Evolutionary conservation across 2,113 vertebrate genomes (phyloP).

Genomic region (Excalfactoria chinensis): DNA sequence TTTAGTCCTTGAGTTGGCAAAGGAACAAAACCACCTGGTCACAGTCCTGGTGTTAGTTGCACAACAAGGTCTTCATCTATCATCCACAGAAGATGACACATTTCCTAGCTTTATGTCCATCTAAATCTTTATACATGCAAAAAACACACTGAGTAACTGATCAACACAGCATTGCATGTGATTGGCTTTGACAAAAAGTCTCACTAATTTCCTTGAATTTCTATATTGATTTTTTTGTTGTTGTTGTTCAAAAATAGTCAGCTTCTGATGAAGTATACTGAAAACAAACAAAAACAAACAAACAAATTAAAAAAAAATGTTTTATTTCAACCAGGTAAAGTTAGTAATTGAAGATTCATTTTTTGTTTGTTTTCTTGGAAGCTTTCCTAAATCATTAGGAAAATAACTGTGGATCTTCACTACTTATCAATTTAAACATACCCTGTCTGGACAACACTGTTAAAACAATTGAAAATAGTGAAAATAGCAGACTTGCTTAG

Average conservation of each 20-base stretch:
- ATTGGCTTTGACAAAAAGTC: neutral
- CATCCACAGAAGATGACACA: neutral
- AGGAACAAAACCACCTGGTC: neutral
- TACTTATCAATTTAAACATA: neutral
- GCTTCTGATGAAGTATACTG: neutral
- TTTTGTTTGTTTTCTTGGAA: neutral
- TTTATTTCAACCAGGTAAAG: neutral
- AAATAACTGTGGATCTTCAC: neutral
- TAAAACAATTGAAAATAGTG: neutral
- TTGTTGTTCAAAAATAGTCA: neutral
- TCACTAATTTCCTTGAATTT: neutral
- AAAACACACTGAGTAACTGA: neutral
- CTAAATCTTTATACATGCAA: neutral
- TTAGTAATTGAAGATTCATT: neutral
- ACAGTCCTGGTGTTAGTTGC: neutral
- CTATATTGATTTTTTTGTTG: neutral
- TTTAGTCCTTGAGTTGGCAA: neutral
- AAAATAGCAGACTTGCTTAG: neutral
- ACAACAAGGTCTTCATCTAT: neutral
- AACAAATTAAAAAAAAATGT: neutral
- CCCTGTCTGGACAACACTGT: neutral
- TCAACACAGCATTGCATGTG: accelerated
- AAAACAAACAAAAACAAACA: neutral
- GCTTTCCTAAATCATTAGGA: neutral
- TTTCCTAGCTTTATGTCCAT: neutral